Evolutionary conservation across 2,888 invertebrate species (phyloP), one percentile per base, ranked within the genome.

Genomic region (Acrobeloides nanus): DNA sequence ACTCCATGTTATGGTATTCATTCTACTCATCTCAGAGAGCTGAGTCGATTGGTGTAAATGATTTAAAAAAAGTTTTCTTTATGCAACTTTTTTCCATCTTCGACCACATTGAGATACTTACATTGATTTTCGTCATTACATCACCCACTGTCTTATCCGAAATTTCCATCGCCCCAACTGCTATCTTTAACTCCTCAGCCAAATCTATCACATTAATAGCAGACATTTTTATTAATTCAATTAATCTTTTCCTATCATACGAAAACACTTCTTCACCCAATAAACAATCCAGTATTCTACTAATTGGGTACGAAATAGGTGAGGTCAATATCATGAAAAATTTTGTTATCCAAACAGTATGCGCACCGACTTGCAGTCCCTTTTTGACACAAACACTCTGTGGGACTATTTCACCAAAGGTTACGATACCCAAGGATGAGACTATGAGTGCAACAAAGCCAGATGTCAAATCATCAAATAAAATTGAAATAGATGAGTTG

Each of bases 261-360:
- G 92, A 89, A 46, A 93, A 93, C 55, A 95, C 89, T 79, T 97
- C 95, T 75, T 95, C 92, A 3, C 95, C 95, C 18, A 67, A 48
- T 25, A 67, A 51, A 21, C 38, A 46, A 38, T 67, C 66, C 27
- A 67, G 53, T 12, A 62, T 12, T 57, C 58, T 26, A 10, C 33
- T 20, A 32, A 53, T 53, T 4, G 53, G 53, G 23, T 34, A 53
- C 12, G 53, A 27, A 24, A 53, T 20, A 17, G 52, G 52, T 15
- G 21, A 33, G 10, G 52, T 52, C 26, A 52, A 12, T 4, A 46
- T 37, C 52, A 53, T 56, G 21, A 53, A 54, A 4, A 55, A 17
- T 18, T 46, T 87, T 1, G 95, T 97, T 45, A 97, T 78, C 76
- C 82, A 83, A 47, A 93, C 87, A 27, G 92, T 95, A 10, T 44